These are phyloP conservation scores for Drosophila aff. DNA, from an alignment of 1,140 invertebrate genomes.

Conservation along the genomic window DNA sequence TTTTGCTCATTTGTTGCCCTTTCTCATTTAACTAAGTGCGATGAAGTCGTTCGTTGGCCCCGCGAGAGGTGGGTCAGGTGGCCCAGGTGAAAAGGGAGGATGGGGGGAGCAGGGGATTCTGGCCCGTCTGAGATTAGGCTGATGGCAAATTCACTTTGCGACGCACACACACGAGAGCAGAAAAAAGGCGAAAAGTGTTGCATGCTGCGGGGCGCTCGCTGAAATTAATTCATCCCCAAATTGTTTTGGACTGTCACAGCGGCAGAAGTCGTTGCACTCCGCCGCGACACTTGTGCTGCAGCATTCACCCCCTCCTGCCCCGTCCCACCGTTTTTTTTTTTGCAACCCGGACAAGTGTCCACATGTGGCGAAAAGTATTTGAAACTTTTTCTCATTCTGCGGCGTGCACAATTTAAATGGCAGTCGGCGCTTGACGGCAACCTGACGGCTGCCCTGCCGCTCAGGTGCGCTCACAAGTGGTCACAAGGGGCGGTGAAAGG, in stretches of 20 bases:
- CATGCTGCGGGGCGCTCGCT: constrained; percentile 20
- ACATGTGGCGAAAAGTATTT: constrained; percentile 66
- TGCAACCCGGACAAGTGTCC: constrained; percentile 61
- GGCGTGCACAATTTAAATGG: constrained; percentile 76
- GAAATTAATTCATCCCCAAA: constrained; percentile 63
- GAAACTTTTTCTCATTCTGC: constrained; percentile 58
- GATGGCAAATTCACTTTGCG: constrained; percentile 68
- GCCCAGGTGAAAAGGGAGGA: neutral
- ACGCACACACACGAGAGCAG: constrained; percentile 8
- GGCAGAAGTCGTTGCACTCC: constrained; percentile 73
- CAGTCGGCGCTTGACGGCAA: constrained; percentile 55
- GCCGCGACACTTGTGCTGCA: constrained; percentile 33
- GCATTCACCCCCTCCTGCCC: neutral
- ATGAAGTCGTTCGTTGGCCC: constrained; percentile 66
- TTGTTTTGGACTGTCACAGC: constrained; percentile 58
- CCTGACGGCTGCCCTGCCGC: constrained; percentile 65
- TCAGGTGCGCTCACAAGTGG: constrained; percentile 75
- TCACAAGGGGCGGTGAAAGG: constrained; percentile 48
- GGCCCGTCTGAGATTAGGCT: constrained; percentile 45
- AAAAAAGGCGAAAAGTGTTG: constrained; percentile 37
- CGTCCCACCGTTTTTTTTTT: neutral
- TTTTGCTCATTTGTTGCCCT: constrained; percentile 74
- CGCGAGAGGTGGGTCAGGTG: constrained; percentile 22
- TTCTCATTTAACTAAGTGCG: constrained; percentile 80
- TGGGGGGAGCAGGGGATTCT: neutral